Evolutionary conservation across 2,797 vertebrate species (phyloP).

Genomic region (Gymnopithys bicolor): DNA sequence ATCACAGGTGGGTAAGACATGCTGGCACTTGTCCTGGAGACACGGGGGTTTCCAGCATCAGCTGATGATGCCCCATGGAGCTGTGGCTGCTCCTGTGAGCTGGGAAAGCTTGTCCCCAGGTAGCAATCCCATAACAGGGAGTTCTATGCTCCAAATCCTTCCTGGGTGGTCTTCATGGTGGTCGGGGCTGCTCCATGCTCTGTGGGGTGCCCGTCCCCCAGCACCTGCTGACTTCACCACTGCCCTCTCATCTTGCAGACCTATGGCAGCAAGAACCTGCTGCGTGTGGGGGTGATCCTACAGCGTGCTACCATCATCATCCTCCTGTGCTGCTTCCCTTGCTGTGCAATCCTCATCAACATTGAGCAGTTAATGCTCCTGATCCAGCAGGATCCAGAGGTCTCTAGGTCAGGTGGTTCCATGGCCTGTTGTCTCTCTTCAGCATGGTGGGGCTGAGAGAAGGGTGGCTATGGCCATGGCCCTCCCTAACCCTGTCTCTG

Average conservation of each 20-base stretch:
- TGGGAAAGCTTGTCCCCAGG: background rate
- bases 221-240: background rate
- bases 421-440: background rate
- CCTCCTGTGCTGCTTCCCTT: conserved; percentile 86
- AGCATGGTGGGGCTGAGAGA: background rate
- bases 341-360: conserved; percentile 88
- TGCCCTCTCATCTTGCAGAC: conserved; percentile 73
- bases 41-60: rapidly evolving
- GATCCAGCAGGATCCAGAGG: conserved; percentile 80
- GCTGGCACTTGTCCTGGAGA: background rate
- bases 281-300: conserved; percentile 85
- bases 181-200: background rate
- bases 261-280: conserved; percentile 86
- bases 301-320: conserved; percentile 85
- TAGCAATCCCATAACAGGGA: background rate
- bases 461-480: rapidly evolving
- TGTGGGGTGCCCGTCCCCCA: rapidly evolving
- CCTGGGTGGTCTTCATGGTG: rapidly evolving
- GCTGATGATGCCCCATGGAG: background rate
- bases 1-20: conserved; percentile 83
- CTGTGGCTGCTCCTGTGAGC: rapidly evolving
- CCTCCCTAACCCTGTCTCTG: background rate
- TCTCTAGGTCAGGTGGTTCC: conserved; percentile 78
- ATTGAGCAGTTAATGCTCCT: conserved; percentile 80
- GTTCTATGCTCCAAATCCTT: rapidly evolving